Evolutionary conservation across 2,888 invertebrate genomes (phyloP).

Genomic region (Eupithecia subfuscata): DNA sequence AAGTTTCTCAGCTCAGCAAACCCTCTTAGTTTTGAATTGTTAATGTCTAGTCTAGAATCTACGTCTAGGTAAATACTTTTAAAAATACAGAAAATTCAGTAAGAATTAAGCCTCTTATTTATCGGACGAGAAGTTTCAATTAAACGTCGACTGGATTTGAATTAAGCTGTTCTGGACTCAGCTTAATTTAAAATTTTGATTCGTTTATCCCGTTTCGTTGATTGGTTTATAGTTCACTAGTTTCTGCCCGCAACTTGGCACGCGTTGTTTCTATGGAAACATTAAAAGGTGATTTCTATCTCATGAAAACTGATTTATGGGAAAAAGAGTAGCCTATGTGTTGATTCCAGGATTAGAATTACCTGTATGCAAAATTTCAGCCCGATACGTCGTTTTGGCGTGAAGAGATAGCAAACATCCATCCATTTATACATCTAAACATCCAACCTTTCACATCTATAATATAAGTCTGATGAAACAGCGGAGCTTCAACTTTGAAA

Average conservation of each 20-base stretch:
- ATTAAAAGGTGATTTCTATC: no score
- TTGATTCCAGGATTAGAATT: no score
- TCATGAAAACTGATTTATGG: no score
- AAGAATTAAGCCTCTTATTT: not conserved
- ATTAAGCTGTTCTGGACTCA: not conserved
- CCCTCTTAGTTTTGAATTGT: not conserved
- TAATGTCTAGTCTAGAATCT: not conserved
- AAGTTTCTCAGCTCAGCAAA: not conserved
- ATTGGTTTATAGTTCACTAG: not conserved
- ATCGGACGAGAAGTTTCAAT: not conserved
- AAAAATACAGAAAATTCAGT: not conserved
- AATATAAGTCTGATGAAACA: not conserved
- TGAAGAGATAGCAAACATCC: no score
- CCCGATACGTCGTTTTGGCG: no score
- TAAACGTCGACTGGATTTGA: not conserved
- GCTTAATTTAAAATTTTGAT: slow-evolving; percentile 1
- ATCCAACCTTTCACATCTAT: no score
- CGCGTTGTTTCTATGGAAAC: no score
- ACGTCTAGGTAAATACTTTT: not conserved
- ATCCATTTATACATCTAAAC: no score
- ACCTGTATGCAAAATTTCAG: no score
- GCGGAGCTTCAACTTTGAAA: not conserved
- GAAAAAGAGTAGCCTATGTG: no score
- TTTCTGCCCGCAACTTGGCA: no score
- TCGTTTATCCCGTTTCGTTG: not conserved